Conservation (phyloP, 2,113 vertebrate genomes). For the Stegostoma tigrinum region DNA sequence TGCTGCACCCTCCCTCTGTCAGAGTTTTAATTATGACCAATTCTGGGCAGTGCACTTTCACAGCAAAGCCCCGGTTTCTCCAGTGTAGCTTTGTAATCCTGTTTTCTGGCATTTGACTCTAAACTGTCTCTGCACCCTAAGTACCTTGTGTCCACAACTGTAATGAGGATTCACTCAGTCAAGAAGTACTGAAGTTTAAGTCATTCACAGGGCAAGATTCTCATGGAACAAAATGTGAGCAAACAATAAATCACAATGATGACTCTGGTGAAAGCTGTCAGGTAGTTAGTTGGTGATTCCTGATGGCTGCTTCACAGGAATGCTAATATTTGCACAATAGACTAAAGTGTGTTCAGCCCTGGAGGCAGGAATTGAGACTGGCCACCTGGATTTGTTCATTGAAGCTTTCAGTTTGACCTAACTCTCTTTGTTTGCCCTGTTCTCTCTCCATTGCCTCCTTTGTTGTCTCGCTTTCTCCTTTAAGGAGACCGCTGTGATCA, state of each 20-base stretch:
- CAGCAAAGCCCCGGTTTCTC: not conserved
- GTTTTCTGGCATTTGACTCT: not conserved
- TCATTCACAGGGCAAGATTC: not conserved
- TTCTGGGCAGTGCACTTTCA: no score
- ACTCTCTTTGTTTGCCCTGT: not conserved
- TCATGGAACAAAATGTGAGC: not conserved
- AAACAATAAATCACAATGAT: not conserved
- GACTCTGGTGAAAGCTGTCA: not conserved
- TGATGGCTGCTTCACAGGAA: not conserved
- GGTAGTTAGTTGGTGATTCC: not conserved
- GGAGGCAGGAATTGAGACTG: not conserved
- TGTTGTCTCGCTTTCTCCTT: not conserved
- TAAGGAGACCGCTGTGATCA: not conserved
- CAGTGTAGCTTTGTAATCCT: not conserved
- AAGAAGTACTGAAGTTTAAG: not conserved
- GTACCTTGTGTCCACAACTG: not conserved
- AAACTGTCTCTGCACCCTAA: not conserved
- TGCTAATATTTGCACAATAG: constrained; percentile 2
- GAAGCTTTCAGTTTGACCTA: not conserved
- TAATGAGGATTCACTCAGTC: not conserved
- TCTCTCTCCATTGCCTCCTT: not conserved
- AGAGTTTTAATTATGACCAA: no score
- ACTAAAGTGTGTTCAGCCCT: not conserved
- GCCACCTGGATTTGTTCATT: constrained; percentile 3
- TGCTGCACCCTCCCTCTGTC: no score